Percentiles rank a stretch among this genome's conserved stretches.
Conservation (phyloP, 2,113 vertebrate genomes). For the Pyxicephalus adspersus region DNA sequence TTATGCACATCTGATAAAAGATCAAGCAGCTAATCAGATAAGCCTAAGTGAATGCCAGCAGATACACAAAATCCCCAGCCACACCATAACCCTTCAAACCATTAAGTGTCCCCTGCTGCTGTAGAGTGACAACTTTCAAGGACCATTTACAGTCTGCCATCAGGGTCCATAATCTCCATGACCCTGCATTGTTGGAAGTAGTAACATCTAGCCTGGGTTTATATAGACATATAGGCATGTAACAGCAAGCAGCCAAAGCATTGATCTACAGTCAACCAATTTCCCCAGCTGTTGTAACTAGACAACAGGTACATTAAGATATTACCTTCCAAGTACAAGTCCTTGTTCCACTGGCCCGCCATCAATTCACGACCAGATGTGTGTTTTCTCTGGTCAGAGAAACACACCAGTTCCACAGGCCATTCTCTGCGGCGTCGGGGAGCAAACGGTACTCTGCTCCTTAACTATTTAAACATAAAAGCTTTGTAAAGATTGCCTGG, state of each 20-base stretch:
- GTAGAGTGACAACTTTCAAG: no score
- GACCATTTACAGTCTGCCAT: no score
- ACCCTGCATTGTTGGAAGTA: no score
- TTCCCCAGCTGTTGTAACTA: neutral
- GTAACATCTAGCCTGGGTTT: no score
- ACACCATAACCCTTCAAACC: no score
- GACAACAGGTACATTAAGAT: neutral
- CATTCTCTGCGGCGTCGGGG: conserved; percentile 49
- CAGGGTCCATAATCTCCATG: no score
- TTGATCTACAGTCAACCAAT: conserved; percentile 32
- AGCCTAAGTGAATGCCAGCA: no score
- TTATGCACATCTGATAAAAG: no score
- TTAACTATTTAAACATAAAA: conserved; percentile 57
- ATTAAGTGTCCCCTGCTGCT: no score
- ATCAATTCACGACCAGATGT: conserved; percentile 48
- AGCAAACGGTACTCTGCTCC: conserved; percentile 54
- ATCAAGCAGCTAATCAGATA: no score
- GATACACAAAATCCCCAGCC: no score
- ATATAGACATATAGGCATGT: neutral
- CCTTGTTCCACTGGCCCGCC: conserved; percentile 49
- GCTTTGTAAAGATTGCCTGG: conserved; percentile 28
- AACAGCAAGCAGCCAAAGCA: conserved; percentile 49
- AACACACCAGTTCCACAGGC: conserved; percentile 37
- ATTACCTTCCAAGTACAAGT: conserved; percentile 51
- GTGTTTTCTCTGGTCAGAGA: conserved; percentile 40